These are phyloP conservation scores for Bombyx mandarina DNA, from an alignment of 1,140 invertebrate genomes.

Conservation along the genomic window DNA sequence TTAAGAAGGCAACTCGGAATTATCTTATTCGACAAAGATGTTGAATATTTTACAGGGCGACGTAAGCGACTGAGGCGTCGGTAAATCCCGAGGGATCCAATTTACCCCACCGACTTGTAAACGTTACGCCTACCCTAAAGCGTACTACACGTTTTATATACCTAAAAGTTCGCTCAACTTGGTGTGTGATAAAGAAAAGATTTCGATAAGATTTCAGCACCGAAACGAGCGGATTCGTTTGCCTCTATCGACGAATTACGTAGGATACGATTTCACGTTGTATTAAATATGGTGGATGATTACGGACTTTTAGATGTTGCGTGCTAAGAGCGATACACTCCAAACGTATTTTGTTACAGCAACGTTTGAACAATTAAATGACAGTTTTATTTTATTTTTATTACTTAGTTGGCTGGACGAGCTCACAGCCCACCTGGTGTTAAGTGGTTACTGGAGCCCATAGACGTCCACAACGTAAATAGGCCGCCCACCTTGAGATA, in stretches of 20 bases:
- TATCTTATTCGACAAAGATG: constrained; percentile 28
- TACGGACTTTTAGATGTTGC: too few species aligned
- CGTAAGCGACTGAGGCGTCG: constrained; percentile 32
- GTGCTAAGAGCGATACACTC: too few species aligned
- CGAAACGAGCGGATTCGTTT: constrained; percentile 7
- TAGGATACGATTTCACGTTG: too few species aligned
- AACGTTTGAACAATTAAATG: too few species aligned
- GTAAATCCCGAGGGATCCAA: constrained; percentile 55
- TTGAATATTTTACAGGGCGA: constrained; percentile 50
- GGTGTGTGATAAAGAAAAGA: constrained; percentile 27
- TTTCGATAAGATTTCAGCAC: constrained; percentile 6
- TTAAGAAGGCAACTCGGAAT: constrained; percentile 14
- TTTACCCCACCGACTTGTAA: constrained; percentile 42
- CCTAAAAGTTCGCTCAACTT: constrained; percentile 33
- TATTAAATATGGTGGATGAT: too few species aligned
- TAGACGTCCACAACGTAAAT: too few species aligned
- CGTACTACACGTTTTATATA: constrained; percentile 32
- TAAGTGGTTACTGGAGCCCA: too few species aligned
- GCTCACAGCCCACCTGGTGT: too few species aligned
- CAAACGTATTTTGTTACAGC: too few species aligned
- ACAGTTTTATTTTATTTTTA: too few species aligned
- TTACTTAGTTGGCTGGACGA: too few species aligned
- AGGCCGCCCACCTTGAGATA: too few species aligned
- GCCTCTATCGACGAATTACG: not conserved
- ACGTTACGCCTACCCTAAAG: constrained; percentile 32